phyloP scores from a whole-genome alignment of 2,888 invertebrate genomes.

The Scaptomyza cyrtandrae region DNA sequence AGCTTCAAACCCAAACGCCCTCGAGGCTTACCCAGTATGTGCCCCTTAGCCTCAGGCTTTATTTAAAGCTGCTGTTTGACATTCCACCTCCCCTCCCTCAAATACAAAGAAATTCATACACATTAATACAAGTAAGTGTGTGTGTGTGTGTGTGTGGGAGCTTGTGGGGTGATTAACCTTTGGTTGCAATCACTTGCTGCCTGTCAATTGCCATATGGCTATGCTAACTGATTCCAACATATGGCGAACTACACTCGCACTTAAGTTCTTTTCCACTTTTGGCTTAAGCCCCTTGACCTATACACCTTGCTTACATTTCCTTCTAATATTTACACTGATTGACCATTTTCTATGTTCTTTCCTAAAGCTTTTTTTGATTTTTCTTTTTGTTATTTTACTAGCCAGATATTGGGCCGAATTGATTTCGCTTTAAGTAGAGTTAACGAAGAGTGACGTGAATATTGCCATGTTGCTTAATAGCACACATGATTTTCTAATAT shows the following conservation, averaged over 20 bases:
- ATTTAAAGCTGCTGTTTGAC: constrained; percentile 31
- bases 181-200: constrained; percentile 62
- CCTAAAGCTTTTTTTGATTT: too few relatives aligned
- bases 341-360: too few relatives aligned
- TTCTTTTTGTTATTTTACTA: too few relatives aligned
- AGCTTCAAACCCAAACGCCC: constrained; percentile 46
- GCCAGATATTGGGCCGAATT: too few relatives aligned
- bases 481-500: too few relatives aligned
- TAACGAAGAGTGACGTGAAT: too few relatives aligned
- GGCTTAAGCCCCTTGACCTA: constrained; percentile 16
- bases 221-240: constrained; percentile 58
- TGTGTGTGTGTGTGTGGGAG: constrained; percentile 16
- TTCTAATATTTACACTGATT: too few relatives aligned
- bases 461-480: too few relatives aligned
- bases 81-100: constrained; percentile 30
- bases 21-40: constrained; percentile 35
- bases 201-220: constrained; percentile 50
- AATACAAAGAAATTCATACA: not conserved
- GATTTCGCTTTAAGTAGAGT: too few relatives aligned
- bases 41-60: constrained; percentile 30
- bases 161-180: constrained; percentile 76
- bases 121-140: not conserved
- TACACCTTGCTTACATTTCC: constrained; percentile 7
- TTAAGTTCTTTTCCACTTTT: constrained; percentile 12
- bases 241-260: constrained; percentile 34